Conservation (phyloP, 2,113 vertebrate genomes). For the Chlamydotis undulata region DNA sequence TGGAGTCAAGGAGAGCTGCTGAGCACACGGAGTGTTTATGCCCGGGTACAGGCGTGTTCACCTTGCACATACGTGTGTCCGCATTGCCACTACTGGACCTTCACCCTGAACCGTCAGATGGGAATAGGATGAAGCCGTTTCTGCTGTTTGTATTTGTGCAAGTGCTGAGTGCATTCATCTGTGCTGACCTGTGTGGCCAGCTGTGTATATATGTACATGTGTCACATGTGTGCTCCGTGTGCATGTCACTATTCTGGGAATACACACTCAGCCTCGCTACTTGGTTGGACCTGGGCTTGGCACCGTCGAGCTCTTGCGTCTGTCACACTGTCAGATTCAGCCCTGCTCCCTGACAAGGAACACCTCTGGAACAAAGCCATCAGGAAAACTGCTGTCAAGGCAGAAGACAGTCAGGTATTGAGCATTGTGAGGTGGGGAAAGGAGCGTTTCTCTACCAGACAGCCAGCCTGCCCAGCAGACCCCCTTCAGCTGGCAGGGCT, state of each 20-base stretch:
- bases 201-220: neutral
- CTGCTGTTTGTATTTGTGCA: fast-evolving
- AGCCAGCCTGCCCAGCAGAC: neutral
- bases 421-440: neutral
- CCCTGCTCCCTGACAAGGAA: neutral
- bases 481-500: neutral
- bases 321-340: neutral
- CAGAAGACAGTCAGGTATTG: neutral
- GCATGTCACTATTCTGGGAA: neutral
- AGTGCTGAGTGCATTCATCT: neutral
- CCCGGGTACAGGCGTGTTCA: neutral
- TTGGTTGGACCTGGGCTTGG: neutral
- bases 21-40: fast-evolving
- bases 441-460: neutral
- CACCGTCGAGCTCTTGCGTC: neutral
- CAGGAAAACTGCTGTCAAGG: neutral
- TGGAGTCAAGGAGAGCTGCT: neutral
- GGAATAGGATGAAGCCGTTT: fast-evolving
- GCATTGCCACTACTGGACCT: neutral
- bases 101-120: neutral
- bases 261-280: neutral
- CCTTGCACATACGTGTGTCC: fast-evolving
- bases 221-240: neutral
- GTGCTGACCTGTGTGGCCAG: neutral
- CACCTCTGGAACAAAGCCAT: neutral